Percentiles rank a stretch among this genome's conserved stretches.
Evolutionary conservation across 2,797 vertebrate genomes (phyloP).

Genomic region (Leptoclinus maculatus): DNA sequence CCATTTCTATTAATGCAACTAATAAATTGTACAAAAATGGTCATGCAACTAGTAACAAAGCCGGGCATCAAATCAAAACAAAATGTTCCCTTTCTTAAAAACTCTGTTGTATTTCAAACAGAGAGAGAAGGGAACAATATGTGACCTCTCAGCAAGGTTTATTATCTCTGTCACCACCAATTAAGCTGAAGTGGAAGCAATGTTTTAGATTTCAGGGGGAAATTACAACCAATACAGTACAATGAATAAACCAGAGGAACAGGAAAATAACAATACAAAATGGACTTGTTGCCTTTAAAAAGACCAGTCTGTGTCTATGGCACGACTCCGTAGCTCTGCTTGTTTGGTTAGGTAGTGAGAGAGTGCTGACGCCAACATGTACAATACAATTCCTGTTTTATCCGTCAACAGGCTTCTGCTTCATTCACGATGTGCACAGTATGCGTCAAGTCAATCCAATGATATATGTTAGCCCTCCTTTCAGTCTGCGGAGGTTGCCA

Average conservation of each 20-base stretch:
- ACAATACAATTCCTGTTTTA: constrained; percentile 35
- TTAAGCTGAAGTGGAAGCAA: constrained; percentile 32
- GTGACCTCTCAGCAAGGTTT: constrained; percentile 53
- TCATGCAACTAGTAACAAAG: constrained; percentile 59
- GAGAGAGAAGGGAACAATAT: constrained; percentile 41
- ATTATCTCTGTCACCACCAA: constrained; percentile 41
- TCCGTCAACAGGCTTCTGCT: constrained; percentile 23
- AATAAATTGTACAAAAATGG: constrained; percentile 39
- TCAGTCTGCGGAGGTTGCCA: constrained; percentile 30
- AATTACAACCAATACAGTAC: constrained; percentile 63
- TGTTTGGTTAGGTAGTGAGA: constrained; percentile 51
- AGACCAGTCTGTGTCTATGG: constrained; percentile 64
- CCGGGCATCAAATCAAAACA: constrained; percentile 30
- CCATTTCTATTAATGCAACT: neutral
- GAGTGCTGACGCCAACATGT: constrained; percentile 38
- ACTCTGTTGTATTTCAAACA: constrained; percentile 62
- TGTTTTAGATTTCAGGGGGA: constrained; percentile 41
- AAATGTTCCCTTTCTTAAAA: constrained; percentile 48
- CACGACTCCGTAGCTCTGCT: constrained; percentile 50
- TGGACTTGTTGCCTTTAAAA: constrained; percentile 38
- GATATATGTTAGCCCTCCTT: constrained; percentile 50
- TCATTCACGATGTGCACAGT: constrained; percentile 36
- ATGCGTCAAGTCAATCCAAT: constrained; percentile 52
- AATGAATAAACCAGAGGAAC: constrained; percentile 45
- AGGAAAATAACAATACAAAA: constrained; percentile 18